A percentile compares a stretch with the other conserved stretches of the same genome.
phyloP scores from a whole-genome alignment of 2,113 vertebrate species.

The Propithecus coquereli region DNA sequence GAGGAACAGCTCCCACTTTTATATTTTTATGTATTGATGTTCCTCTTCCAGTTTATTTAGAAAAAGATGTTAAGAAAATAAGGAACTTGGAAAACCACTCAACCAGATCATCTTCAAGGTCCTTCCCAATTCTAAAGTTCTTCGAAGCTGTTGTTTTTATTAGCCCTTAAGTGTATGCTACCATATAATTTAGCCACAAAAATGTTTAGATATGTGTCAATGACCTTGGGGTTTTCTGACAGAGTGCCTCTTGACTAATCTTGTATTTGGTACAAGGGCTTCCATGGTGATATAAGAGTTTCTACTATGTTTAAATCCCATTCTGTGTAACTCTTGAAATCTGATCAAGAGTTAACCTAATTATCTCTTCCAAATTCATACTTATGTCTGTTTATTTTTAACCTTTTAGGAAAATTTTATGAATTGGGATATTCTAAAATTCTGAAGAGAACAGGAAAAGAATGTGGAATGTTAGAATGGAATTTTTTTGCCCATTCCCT shows the following conservation, averaged over 20 bases:
- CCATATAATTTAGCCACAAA: neutral
- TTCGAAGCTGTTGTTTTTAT: neutral
- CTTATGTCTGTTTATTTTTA: neutral
- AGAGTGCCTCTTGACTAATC: neutral
- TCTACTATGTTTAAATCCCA: neutral
- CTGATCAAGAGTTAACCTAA: neutral
- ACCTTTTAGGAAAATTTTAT: neutral
- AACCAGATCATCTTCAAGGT: neutral
- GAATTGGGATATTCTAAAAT: neutral
- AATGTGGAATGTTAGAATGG: neutral
- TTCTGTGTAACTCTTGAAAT: constrained; percentile 31
- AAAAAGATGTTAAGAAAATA: neutral
- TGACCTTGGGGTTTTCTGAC: neutral
- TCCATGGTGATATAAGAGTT: constrained; percentile 6
- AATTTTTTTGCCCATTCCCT: neutral
- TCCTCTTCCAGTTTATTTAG: neutral
- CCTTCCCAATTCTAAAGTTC: neutral
- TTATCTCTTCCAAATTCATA: neutral
- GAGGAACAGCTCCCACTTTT: neutral
- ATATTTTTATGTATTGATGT: neutral
- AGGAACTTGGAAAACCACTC: neutral
- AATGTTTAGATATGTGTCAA: neutral
- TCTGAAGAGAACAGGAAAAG: neutral
- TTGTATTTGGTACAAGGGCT: neutral
- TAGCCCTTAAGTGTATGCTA: neutral